Evolutionary conservation across 2,113 vertebrate species (phyloP).

Genomic region (Sinocyclocheilus anophthalmus): DNA sequence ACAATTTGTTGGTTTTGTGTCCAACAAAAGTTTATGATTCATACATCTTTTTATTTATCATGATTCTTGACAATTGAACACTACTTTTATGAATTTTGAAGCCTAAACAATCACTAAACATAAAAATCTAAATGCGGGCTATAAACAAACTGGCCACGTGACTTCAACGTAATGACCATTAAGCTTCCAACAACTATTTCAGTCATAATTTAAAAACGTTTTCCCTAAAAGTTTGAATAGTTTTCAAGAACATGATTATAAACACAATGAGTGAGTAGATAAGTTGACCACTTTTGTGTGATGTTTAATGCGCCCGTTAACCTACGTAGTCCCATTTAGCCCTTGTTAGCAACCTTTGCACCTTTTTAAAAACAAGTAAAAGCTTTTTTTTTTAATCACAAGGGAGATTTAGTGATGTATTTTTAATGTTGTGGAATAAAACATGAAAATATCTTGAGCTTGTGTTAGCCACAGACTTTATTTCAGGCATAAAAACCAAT

Average conservation of each 20-base stretch:
- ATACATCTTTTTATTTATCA: background rate
- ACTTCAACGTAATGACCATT: background rate
- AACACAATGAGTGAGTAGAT: background rate
- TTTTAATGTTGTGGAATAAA: background rate
- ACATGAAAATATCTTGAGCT: background rate
- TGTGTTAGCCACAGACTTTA: background rate
- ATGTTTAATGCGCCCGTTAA: background rate
- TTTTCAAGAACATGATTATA: background rate
- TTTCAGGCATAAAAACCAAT: background rate
- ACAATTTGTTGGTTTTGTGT: background rate
- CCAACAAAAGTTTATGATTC: background rate
- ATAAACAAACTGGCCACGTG: background rate
- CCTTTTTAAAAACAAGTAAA: background rate
- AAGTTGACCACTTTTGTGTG: background rate
- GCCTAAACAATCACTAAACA: background rate
- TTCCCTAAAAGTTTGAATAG: background rate
- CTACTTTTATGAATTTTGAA: background rate
- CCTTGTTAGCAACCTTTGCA: background rate
- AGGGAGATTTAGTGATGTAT: background rate
- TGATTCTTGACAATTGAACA: background rate
- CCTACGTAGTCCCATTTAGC: background rate
- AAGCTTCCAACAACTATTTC: background rate
- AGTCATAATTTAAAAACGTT: background rate
- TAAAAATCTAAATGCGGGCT: background rate
- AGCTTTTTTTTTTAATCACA: background rate